Conservation (phyloP, 2,797 vertebrate genomes). For the Enteromius radiatus region DNA sequence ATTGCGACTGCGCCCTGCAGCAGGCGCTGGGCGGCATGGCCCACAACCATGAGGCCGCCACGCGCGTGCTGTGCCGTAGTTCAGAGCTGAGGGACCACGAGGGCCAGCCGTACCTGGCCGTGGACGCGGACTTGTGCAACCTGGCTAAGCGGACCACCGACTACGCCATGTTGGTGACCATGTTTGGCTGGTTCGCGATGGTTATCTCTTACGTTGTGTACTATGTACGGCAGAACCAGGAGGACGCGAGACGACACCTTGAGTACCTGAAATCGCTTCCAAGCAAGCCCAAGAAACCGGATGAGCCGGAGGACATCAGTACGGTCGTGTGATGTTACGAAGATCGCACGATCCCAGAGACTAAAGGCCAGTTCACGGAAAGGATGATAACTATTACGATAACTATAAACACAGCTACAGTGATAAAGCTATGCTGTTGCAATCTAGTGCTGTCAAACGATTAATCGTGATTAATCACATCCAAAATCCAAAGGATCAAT, state of each 20-base stretch:
- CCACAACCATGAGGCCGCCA: slow-evolving; percentile 92
- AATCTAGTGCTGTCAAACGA: no score
- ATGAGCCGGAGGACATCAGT: slow-evolving; percentile 94
- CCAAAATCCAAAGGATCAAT: no score
- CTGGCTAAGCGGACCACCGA: slow-evolving; percentile 96
- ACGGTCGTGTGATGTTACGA: slow-evolving; percentile 88
- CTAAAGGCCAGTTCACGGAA: neutral
- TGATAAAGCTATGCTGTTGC: no score
- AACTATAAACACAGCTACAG: no score
- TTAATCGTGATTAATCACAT: no score
- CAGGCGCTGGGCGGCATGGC: slow-evolving; percentile 95
- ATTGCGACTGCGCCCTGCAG: slow-evolving; percentile 97
- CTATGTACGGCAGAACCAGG: slow-evolving; percentile 97
- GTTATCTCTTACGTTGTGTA: slow-evolving; percentile 98
- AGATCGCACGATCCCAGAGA: neutral
- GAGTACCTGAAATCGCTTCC: slow-evolving; percentile 99
- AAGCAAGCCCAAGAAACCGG: slow-evolving; percentile 97
- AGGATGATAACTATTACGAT: neutral
- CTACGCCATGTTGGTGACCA: slow-evolving; percentile 98
- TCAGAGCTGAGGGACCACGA: slow-evolving; percentile 90
- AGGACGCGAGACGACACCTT: slow-evolving; percentile 94
- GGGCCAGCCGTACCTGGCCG: slow-evolving; percentile 89
- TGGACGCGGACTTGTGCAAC: slow-evolving; percentile 94
- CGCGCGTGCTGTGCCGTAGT: slow-evolving; percentile 92
- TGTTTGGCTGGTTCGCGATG: slow-evolving; percentile 99